Evolutionary conservation across 2,888 invertebrate species (phyloP).

Genomic region (Trissolcus brochymenae): DNA sequence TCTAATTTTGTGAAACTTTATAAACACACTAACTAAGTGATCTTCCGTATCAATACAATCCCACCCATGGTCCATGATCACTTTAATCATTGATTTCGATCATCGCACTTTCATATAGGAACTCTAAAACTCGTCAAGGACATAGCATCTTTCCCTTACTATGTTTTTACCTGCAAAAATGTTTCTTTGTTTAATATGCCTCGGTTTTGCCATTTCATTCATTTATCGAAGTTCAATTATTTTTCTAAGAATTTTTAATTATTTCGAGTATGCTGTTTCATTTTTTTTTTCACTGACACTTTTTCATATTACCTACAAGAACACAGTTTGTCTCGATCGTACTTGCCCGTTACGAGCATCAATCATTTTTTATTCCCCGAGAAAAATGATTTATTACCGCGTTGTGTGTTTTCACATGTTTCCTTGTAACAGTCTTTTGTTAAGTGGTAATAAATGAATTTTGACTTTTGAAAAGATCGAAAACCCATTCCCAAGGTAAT

Average conservation of each 20-base stretch:
- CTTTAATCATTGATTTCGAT: constrained; percentile 43
- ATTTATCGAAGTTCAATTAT: neutral
- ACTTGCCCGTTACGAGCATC: constrained; percentile 20
- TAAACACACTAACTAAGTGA: constrained; percentile 73
- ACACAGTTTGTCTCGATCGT: constrained; percentile 13
- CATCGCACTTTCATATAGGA: constrained; percentile 6
- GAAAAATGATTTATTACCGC: constrained; percentile 34
- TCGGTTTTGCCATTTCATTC: no score
- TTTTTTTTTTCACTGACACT: neutral
- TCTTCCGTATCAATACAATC: constrained; percentile 60
- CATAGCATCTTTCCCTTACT: no score
- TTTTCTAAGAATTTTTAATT: neutral
- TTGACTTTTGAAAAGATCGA: constrained; percentile 15
- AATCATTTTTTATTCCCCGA: constrained; percentile 37
- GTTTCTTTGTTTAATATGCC: no score
- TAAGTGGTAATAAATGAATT: constrained; percentile 31
- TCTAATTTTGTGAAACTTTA: constrained; percentile 71
- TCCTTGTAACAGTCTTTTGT: constrained; percentile 35
- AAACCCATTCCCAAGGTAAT: constrained; percentile 20
- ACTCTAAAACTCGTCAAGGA: neutral
- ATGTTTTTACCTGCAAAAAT: no score
- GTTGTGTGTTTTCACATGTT: constrained; percentile 29
- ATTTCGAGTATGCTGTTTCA: neutral
- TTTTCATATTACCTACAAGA: constrained; percentile 14
- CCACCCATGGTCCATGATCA: constrained; percentile 35